Percentiles rank a stretch among this genome's conserved stretches.
These are phyloP conservation scores for Brachionus plicatilis DNA, from an alignment of 1,140 invertebrate species.

Conservation along the genomic window DNA sequence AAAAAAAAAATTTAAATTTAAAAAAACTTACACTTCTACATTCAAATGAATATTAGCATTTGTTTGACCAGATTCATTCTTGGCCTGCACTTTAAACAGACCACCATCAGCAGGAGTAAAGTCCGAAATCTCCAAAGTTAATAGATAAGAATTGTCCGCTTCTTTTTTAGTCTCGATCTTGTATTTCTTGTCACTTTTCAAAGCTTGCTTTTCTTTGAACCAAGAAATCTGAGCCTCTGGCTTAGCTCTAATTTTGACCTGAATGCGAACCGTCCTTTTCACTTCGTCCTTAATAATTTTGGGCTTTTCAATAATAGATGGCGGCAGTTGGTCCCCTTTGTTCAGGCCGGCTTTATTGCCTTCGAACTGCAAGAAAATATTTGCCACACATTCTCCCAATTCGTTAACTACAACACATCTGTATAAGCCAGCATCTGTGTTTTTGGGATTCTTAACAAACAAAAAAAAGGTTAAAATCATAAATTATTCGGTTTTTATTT, in stretches of 20 bases:
- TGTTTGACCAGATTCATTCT: constrained; percentile 90
- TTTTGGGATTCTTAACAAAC: constrained; percentile 12
- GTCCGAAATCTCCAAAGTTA: constrained; percentile 10
- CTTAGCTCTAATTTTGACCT: constrained; percentile 14
- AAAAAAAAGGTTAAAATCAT: background rate
- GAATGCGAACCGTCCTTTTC: constrained; percentile 24
- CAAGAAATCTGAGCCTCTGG: constrained; percentile 32
- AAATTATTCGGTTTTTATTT: background rate
- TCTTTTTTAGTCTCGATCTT: constrained; percentile 35
- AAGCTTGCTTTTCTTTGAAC: constrained; percentile 14
- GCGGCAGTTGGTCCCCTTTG: constrained; percentile 2
- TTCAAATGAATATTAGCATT: constrained; percentile 70
- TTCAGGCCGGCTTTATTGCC: constrained; percentile 13
- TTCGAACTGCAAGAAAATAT: constrained; percentile 8
- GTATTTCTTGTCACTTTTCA: constrained; percentile 35
- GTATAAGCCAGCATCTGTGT: constrained; percentile 38
- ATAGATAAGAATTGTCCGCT: constrained; percentile 13
- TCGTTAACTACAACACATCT: constrained; percentile 37
- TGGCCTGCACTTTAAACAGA: constrained; percentile 88
- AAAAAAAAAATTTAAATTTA: background rate
- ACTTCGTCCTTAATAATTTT: constrained; percentile 35
- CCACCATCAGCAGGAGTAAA: constrained; percentile 65
- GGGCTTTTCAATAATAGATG: constrained; percentile 34
- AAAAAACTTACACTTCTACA: constrained; percentile 36
- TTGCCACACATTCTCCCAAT: constrained; percentile 33